Evolutionary conservation across 1,140 invertebrate genomes (phyloP).

Genomic region (Pseudomyrmex gracilis): DNA sequence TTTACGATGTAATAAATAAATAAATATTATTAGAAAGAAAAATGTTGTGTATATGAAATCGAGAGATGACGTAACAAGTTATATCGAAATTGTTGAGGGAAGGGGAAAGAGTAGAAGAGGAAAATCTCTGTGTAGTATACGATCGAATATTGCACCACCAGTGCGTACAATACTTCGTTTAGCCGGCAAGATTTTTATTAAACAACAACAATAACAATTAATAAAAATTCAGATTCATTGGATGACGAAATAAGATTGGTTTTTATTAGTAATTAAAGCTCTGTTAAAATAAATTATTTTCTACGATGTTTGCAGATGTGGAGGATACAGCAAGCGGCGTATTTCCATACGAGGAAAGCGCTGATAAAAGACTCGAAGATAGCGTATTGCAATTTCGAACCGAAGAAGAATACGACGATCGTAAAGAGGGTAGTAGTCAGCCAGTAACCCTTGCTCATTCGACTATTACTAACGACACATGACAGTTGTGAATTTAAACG

Average conservation of each 20-base stretch:
- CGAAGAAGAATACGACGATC: conserved; percentile 50
- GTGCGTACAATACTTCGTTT: conserved; percentile 36
- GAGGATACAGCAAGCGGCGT: conserved; percentile 65
- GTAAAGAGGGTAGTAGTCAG: conserved; percentile 54
- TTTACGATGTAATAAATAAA: not conserved
- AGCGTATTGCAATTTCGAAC: conserved; percentile 61
- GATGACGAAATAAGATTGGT: not conserved
- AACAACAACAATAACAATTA: not conserved
- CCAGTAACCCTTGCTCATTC: conserved; percentile 43
- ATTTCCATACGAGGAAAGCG: conserved; percentile 69
- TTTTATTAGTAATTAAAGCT: no score
- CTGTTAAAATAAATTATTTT: not conserved
- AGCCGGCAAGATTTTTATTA: conserved; percentile 9
- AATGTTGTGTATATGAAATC: not conserved
- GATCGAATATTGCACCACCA: conserved; percentile 31
- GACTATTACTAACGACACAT: conserved; percentile 29
- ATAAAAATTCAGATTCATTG: conserved; percentile 1
- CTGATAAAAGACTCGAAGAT: conserved; percentile 63
- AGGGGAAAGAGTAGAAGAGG: not conserved
- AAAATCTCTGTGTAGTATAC: not conserved
- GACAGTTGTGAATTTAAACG: conserved; percentile 48
- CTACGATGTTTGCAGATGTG: conserved; percentile 73
- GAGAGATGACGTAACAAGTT: not conserved
- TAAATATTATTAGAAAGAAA: not conserved
- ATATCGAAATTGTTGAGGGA: not conserved